Base-by-base conservation (phyloP, 2,797 vertebrate species). In the Podargus strigoides region DNA sequence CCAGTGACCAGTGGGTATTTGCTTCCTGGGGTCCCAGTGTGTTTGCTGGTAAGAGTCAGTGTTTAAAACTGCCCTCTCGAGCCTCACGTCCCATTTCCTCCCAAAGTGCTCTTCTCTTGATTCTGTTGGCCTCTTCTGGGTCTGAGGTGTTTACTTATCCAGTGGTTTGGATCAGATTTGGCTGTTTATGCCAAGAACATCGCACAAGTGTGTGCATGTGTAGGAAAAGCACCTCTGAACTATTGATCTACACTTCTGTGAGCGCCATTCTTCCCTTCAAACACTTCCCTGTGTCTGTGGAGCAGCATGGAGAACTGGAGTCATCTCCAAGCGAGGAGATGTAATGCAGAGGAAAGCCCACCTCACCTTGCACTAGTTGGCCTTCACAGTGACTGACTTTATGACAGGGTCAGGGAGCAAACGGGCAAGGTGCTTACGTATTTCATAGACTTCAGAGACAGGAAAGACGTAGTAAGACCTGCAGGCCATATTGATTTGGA, bases 131-230 rank as follows among this genome's bases (percentile, higher is more conserved):
- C 66, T 68, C 12, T 74, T 50, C n/a, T 42, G 37, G 39, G 12
- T 60, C n/a, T 12, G 28, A 58, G 49, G 41, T 72, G 58, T 60
- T 94, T 68, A 19, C 59, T 91, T 60, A 34, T 10, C 13, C 58
- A 11, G 62, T 37, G 59, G n/a, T 72, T 94, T 74, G 86, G 55
- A 41, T 78, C 34, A 52, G 63, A 4, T 85, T 21, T 44, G 70
- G 50, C 34, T 52, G 30, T 64, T 81, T 44, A 14, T 82, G 66
- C 64, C 62, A 76, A 69, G 47, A 12, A 1, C 42, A 58, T 34
- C 6, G 52, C 0, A 0, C 44, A 19, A 3, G 1, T 47, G 34
- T 17, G n/a, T 23, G 21, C 22, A 1, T 52, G 2, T 4, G 24
- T 11, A 28, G 34, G 68, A 60, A n/a, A 26, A 67, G 26, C 37